Base-by-base conservation (phyloP, 2,113 vertebrate species). In the Daubentonia madagascariensis region DNA sequence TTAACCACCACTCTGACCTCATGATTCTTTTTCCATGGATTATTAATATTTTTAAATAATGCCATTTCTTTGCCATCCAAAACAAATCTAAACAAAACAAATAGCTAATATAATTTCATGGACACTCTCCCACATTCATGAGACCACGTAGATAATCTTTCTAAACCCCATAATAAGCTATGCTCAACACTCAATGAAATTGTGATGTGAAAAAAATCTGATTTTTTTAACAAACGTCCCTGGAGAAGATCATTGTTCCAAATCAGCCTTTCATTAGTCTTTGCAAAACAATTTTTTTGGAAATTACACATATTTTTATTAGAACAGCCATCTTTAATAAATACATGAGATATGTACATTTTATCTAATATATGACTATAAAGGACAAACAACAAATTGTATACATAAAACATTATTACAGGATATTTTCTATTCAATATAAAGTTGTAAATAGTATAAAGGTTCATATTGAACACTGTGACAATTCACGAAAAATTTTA, bases 11-110 rank as follows among this genome's bases (percentile, higher is more conserved):
- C n/a, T 17, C 70, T 61, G 57, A 95, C 11, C 43, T 89, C 93
- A 78, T 79, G 61, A 85, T 73, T 92, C 81, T 70, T 94, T 86
- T 95, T 80, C 45, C 43, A 28, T 11, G 14, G 45, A 40, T 91
- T 57, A 45, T 43, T 78, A 67, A 61, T 65, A 96, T 83, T 92
- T 89, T 89, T 73, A 91, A 84, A 85, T 79, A 75, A 80, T 79
- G 17, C 1, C 11, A 87, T 92, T 97, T 96, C 73, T 81, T 43
- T 96, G 20, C 40, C 52, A 76, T 28, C 32, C 18, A 84, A 85
- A 96, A 96, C 7, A 86, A 91, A 88, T 23, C 59, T 89, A 81
- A 95, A 86, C 32, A 94, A 87, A 91, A 73, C 7, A 9, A n/a
- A n/a, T 3, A 93, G 13, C 8, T 37, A 72, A 40, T 61, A 35